Percentiles rank a stretch among this genome's conserved stretches.
Evolutionary conservation across 2,113 vertebrate species (phyloP).

Genomic region (Pyxicephalus adspersus): DNA sequence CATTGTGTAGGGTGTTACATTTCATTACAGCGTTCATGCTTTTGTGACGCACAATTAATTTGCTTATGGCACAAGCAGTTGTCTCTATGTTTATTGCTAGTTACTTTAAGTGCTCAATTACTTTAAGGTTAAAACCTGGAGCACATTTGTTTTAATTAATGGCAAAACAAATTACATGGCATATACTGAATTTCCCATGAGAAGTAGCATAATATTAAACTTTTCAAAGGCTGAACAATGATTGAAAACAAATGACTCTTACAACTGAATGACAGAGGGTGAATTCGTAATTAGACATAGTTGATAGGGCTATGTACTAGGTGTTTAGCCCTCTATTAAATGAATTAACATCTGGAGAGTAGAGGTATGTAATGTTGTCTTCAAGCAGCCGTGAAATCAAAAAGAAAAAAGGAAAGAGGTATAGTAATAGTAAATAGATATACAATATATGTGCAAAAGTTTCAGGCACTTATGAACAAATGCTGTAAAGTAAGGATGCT

Average conservation of each 20-base stretch:
- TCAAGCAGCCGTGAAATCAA: background rate
- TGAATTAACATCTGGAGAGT: slow-evolving; percentile 8
- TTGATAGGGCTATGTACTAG: background rate
- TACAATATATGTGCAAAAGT: too few relatives aligned
- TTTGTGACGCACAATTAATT: background rate
- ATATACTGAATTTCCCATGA: slow-evolving; percentile 26
- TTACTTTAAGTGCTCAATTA: slow-evolving; percentile 34
- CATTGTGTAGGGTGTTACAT: too few relatives aligned
- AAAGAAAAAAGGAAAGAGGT: background rate
- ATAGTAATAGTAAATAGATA: too few relatives aligned
- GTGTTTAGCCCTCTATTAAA: background rate
- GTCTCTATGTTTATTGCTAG: slow-evolving; percentile 14
- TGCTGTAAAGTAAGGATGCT: too few relatives aligned
- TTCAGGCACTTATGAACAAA: too few relatives aligned
- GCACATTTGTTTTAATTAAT: slow-evolving; percentile 32
- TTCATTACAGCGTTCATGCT: background rate
- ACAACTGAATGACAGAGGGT: slow-evolving; percentile 1
- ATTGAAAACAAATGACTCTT: slow-evolving; percentile 30
- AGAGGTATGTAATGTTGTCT: background rate
- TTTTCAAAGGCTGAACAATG: slow-evolving; percentile 22
- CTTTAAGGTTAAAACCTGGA: slow-evolving; percentile 10
- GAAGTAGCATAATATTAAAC: slow-evolving; percentile 18
- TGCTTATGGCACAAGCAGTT: background rate
- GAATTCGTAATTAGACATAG: slow-evolving; percentile 3
- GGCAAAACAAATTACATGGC: slow-evolving; percentile 17